Conservation (phyloP, 2,797 vertebrate species). For the Champsocephalus esox region DNA sequence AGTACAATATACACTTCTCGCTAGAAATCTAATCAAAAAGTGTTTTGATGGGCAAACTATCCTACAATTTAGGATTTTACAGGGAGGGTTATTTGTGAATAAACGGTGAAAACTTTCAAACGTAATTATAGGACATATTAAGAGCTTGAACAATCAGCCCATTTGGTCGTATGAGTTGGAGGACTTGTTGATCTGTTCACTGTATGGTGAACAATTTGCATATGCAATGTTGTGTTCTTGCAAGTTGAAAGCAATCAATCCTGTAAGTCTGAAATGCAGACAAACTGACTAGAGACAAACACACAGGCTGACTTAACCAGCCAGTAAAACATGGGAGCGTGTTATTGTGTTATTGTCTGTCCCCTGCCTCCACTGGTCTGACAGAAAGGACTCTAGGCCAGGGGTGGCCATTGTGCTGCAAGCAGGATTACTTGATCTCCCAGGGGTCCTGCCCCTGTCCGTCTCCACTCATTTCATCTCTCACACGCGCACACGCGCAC, state of each 20-base stretch:
- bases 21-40: too few species aligned
- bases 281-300: slow-evolving; percentile 41
- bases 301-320: slow-evolving; percentile 79
- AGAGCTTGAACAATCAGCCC: too few species aligned
- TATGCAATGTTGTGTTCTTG: too few species aligned
- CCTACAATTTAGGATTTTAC: too few species aligned
- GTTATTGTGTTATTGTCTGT: slow-evolving; percentile 80
- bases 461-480: slow-evolving; percentile 78
- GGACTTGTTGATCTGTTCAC: neutral
- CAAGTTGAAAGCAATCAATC: neutral
- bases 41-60: too few species aligned
- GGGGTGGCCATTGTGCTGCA: slow-evolving; percentile 82
- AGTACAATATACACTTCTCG: too few species aligned
- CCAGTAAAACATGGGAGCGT: slow-evolving; percentile 82
- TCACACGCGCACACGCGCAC: neutral
- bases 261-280: slow-evolving; percentile 26
- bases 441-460: slow-evolving; percentile 78
- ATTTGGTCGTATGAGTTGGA: too few species aligned
- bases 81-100: too few species aligned
- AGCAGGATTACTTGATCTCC: slow-evolving; percentile 81
- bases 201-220: neutral
- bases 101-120: too few species aligned
- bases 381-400: slow-evolving; percentile 78
- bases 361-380: slow-evolving; percentile 61
- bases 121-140: too few species aligned